Evolutionary conservation across 2,888 invertebrate species (phyloP), one percentile per base, ranked within the genome.

Genomic region (Trissolcus brochymenae): DNA sequence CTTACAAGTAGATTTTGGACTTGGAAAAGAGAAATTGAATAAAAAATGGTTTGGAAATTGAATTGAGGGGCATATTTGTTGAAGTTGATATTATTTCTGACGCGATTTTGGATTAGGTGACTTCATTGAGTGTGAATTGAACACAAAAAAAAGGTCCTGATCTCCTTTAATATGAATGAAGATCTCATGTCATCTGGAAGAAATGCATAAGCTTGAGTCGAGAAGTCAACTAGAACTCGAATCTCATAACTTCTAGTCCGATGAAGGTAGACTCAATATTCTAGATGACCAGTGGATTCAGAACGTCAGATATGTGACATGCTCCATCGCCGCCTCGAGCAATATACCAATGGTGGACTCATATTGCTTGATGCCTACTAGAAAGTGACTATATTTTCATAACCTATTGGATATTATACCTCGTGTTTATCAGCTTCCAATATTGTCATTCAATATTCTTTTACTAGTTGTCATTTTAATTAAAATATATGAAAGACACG

Each of bases 161-260:
- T 35, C 11, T 35, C 35, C 35, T 35, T 35, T 35, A 35, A 35
- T 35, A 35, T 35, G 16, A 46, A 46, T 46, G 46, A 59, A 46
- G 54, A 53, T 66, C 49, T 51, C 19, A 19, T 21, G 49, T 60
- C 78, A 67, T 72, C 71, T 72, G 67, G 71, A 75, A 78, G 78
- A 53, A 62, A 53, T 73, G 75, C 73, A 78, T 76, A 73, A 79
- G 75, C 59, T 73, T 54, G 68, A 71, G 57, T 81, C 80, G 80
- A 81, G 78, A 79, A 82, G 80, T 81, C 83, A 84, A 84, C 81
- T 79, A 77, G 85, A 85, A 86, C 87, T 83, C 84, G 85, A 86
- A 88, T 88, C 87, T 88, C 88, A 89, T 88, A 89, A 87, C 88
- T 88, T 89, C 86, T 87, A 85, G 84, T 86, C 82, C 83, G 87